Conservation (phyloP, 2,797 vertebrate genomes). For the Carapus acus region DNA sequence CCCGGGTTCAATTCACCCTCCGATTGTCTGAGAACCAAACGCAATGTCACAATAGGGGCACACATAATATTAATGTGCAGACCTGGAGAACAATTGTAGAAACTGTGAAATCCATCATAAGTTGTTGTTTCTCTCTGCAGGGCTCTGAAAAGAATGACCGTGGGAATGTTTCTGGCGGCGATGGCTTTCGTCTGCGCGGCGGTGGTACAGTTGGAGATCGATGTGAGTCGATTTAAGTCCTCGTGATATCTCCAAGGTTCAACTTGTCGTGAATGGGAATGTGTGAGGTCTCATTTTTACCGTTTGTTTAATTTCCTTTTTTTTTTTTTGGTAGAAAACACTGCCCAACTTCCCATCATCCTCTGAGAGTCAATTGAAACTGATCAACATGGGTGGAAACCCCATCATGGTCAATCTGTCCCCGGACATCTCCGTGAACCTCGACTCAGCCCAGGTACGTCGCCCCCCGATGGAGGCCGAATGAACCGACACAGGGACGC, state of each 20-base stretch:
- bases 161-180: conserved; percentile 89
- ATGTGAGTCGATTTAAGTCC: conserved; percentile 76
- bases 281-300: no score
- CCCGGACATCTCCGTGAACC: neutral
- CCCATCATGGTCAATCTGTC: conserved; percentile 45
- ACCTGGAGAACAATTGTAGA: neutral
- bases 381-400: conserved; percentile 75
- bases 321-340: no score
- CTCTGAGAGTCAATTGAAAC: conserved; percentile 77
- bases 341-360: conserved; percentile 78
- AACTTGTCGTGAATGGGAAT: no score
- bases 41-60: no score
- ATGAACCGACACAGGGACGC: no score
- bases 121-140: conserved; percentile 65
- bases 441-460: conserved; percentile 56
- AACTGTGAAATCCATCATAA: conserved; percentile 9
- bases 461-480: neutral
- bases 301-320: no score
- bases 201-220: conserved; percentile 84
- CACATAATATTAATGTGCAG: neutral
- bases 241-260: no score
- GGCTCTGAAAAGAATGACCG: conserved; percentile 87
- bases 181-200: conserved; percentile 86
- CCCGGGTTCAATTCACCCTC: no score
- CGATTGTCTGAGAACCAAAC: no score